Base-by-base conservation (phyloP, 2,888 invertebrate species). In the Tetranychus truncatus region DNA sequence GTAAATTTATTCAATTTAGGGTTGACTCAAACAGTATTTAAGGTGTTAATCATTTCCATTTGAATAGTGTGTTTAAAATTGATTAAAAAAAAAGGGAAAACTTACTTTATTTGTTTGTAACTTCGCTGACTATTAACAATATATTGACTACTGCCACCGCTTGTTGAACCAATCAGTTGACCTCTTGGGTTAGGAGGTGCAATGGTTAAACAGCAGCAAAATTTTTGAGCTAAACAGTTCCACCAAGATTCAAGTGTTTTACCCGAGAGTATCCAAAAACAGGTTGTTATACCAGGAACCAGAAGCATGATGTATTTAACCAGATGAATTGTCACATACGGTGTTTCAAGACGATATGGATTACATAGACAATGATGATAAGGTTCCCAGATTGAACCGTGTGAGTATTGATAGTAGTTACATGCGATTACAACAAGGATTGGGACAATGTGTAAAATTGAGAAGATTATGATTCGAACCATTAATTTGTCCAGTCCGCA, bases 191-290 rank as follows among this genome's bases (percentile, higher is more conserved):
- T 20, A 21, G 69, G 69, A n/a, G 20, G 20, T 18, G n/a, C 11
- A 69, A 24, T 24, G 21, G 8, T 11, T 11, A 11, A 24, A 24
- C 69, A 20, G 34, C 69, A 69, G 20, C 69, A 69, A 6, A 69
- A 21, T 24, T 21, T 24, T 69, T 69, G 11, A 11, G 34, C 34
- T 24, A 21, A 20, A 69, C 34, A 69, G 7, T 20, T n/a, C 20
- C 21, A 69, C 92, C 95, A 95, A 78, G 92, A 92, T 80, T 91
- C 91, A 77, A 95, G 85, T 67, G 95, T 95, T 84, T 95, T 95
- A 77, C 92, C 91, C 75, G 93, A 93, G 91, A 94, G 93, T 82
- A 95, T 94, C 95, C 95, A 95, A 77, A 95, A 93, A 75, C 94
- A 94, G 6, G 92, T 92, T 46, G 95, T 94, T 82, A 95, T 94